Conservation (phyloP, 2,113 vertebrate species). For the Tetrao urogallus region DNA sequence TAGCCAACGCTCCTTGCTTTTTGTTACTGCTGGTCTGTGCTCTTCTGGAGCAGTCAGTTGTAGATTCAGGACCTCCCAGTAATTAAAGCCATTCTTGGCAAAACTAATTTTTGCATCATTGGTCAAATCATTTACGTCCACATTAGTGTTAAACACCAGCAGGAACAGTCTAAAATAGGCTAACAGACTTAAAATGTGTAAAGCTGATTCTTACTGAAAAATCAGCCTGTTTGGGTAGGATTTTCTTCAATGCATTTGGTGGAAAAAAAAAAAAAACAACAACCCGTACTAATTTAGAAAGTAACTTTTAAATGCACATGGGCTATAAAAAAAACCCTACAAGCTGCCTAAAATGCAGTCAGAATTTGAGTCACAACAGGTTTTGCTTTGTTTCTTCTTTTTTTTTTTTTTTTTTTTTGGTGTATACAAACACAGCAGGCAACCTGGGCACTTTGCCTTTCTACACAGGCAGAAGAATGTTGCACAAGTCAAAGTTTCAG, state of each 20-base stretch:
- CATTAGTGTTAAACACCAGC: neutral
- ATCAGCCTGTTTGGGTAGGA: constrained; percentile 46
- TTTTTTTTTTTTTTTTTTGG: neutral
- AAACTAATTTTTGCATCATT: neutral
- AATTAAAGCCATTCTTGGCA: constrained; percentile 1
- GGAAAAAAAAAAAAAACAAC: neutral
- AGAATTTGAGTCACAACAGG: constrained; percentile 6
- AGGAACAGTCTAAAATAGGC: constrained; percentile 9
- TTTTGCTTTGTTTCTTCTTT: neutral
- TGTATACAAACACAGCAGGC: constrained; percentile 49
- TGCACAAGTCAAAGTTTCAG: constrained; percentile 36
- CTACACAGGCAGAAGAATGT: constrained; percentile 57
- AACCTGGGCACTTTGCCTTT: constrained; percentile 27
- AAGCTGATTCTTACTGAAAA: constrained; percentile 11
- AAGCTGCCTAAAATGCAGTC: constrained; percentile 57
- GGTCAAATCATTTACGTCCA: neutral
- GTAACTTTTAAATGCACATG: constrained; percentile 29
- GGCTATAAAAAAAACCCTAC: constrained; percentile 25
- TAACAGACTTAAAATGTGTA: constrained; percentile 24
- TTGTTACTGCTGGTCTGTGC: neutral
- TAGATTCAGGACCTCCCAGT: neutral
- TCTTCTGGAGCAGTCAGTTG: neutral
- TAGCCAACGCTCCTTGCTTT: neutral
- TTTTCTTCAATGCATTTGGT: neutral
- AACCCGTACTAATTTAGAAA: constrained; percentile 31